Conservation (phyloP, 2,113 vertebrate species). For the Osmerus eperlanus region DNA sequence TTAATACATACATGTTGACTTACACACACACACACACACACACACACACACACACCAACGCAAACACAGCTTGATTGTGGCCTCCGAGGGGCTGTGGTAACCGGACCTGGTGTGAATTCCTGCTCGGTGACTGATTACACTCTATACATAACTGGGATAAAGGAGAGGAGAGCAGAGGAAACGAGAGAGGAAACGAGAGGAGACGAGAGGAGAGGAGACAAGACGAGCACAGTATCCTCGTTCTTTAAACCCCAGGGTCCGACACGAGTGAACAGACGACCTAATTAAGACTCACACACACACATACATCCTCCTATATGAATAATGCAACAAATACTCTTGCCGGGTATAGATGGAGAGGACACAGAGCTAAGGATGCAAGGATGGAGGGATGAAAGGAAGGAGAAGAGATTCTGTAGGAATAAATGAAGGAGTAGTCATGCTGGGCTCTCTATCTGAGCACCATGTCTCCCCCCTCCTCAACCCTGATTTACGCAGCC, state of each 20-base stretch:
- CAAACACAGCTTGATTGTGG: constrained; percentile 42
- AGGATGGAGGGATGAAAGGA: not conserved
- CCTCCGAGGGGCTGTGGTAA: constrained; percentile 56
- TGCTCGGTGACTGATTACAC: constrained; percentile 57
- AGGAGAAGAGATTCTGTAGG: not conserved
- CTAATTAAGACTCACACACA: not conserved
- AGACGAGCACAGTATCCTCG: too few relatives aligned
- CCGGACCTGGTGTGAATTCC: constrained; percentile 71
- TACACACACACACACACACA: constrained; percentile 15
- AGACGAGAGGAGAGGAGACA: not conserved
- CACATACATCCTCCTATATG: constrained; percentile 7
- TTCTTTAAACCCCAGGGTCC: too few relatives aligned
- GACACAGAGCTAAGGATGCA: not conserved
- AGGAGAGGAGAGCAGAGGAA: constrained; percentile 3
- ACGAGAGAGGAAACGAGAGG: not conserved
- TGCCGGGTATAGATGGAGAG: constrained; percentile 1
- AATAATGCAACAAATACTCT: constrained; percentile 14
- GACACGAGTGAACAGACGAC: too few relatives aligned
- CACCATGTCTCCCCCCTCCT: not conserved
- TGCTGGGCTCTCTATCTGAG: not conserved
- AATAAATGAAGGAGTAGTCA: not conserved
- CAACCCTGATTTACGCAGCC: not conserved
- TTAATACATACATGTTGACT: not conserved
- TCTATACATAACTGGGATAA: constrained; percentile 28
- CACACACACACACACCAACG: too few relatives aligned